Conservation (phyloP, 2,797 vertebrate genomes). For the Muscicapa comitata region DNA sequence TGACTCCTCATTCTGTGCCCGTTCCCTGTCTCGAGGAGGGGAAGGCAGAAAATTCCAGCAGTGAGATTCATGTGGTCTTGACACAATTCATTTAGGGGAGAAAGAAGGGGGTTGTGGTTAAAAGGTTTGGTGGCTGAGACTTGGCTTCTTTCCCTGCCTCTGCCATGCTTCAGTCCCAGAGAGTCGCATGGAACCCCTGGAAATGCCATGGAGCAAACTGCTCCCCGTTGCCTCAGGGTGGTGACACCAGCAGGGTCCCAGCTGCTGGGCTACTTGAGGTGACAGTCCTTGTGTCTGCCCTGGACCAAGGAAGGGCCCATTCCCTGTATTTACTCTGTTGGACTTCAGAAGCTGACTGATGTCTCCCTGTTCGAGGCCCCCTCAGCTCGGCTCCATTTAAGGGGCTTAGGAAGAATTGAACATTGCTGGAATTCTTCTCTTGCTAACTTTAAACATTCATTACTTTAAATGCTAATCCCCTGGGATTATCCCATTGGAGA, state of each 20-base stretch:
- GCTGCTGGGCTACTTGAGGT: background rate
- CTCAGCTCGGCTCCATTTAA: slow-evolving; percentile 49
- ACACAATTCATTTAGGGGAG: background rate
- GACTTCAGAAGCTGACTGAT: background rate
- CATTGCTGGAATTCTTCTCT: slow-evolving; percentile 64
- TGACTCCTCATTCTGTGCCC: background rate
- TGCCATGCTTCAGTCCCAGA: background rate
- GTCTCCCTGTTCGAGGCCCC: slow-evolving; percentile 38
- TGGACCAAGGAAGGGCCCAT: accelerated
- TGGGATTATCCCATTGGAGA: slow-evolving; percentile 56
- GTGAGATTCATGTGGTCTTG: accelerated
- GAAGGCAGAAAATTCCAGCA: background rate
- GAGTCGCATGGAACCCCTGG: accelerated
- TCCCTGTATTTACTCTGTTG: background rate
- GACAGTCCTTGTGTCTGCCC: background rate
- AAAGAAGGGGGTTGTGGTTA: background rate
- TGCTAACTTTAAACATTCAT: slow-evolving; percentile 64
- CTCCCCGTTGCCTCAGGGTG: accelerated
- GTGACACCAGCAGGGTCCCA: accelerated
- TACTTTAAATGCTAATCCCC: slow-evolving; percentile 66
- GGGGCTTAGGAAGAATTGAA: slow-evolving; percentile 60
- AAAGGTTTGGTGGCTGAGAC: background rate
- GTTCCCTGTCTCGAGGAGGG: background rate
- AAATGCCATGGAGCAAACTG: background rate
- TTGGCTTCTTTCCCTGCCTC: background rate